phyloP scores from a whole-genome alignment of 2,888 invertebrate species.

The Phalangium opilio region DNA sequence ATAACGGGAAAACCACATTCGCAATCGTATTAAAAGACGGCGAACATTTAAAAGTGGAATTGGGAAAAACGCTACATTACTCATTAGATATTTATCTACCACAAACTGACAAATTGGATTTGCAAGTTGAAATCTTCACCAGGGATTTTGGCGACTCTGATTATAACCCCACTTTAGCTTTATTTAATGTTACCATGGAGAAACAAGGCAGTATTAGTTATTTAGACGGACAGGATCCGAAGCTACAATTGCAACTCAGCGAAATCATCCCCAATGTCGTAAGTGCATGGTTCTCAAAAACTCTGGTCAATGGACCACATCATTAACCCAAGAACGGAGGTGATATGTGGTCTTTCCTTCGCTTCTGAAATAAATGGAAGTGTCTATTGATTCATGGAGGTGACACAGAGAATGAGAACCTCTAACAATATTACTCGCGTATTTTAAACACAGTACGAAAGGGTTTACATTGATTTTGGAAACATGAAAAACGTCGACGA shows the following conservation, averaged over 20 bases:
- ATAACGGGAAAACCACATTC: slow-evolving; percentile 12
- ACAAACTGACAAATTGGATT: slow-evolving; percentile 14
- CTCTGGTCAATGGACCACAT: too few species aligned
- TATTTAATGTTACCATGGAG: slow-evolving; percentile 15
- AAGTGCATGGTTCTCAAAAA: not conserved
- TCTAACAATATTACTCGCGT: too few species aligned
- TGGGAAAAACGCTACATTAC: slow-evolving; percentile 13
- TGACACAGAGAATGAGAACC: too few species aligned
- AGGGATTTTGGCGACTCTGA: slow-evolving; percentile 14
- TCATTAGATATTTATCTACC: slow-evolving; percentile 15
- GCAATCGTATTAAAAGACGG: slow-evolving; percentile 9
- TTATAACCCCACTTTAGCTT: slow-evolving; percentile 14
- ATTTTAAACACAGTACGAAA: slow-evolving; percentile 21
- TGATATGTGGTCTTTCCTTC: too few species aligned
- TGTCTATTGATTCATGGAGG: too few species aligned
- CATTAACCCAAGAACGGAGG: too few species aligned
- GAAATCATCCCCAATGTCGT: slow-evolving; percentile 7
- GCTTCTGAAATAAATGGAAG: too few species aligned
- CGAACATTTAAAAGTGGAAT: slow-evolving; percentile 11
- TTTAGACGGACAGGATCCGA: not conserved
- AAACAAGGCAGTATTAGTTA: too few species aligned
- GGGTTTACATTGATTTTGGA: slow-evolving; percentile 19
- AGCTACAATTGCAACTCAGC: slow-evolving; percentile 6
- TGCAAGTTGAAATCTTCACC: slow-evolving; percentile 18
- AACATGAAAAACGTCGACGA: slow-evolving; percentile 17